Percentiles rank a stretch among this genome's conserved stretches.
phyloP scores from a whole-genome alignment of 2,797 vertebrate species.

The Manis javanica region DNA sequence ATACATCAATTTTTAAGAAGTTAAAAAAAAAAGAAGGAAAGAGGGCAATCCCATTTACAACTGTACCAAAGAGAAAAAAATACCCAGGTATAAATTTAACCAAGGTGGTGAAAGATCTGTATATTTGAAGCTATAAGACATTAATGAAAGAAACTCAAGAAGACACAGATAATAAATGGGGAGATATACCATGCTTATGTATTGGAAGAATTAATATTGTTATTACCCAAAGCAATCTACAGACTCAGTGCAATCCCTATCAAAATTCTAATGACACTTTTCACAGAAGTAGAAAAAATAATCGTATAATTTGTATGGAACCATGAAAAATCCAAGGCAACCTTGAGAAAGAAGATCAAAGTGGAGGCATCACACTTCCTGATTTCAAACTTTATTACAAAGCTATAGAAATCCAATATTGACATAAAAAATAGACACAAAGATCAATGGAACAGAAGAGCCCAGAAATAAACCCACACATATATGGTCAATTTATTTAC shows the following conservation, averaged over 20 bases:
- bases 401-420: not conserved
- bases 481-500: not conserved
- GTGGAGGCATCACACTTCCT: not conserved
- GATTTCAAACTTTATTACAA: not conserved
- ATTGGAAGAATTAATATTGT: not conserved
- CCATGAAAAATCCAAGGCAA: not conserved
- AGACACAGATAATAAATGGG: not conserved
- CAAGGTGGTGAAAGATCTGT: not conserved
- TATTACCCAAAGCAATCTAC: not conserved
- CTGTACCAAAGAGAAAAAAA: slow-evolving; percentile 10
- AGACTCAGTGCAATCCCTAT: not conserved
- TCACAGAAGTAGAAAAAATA: not conserved
- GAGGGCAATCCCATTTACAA: not conserved
- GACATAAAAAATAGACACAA: not conserved
- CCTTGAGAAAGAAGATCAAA: not conserved
- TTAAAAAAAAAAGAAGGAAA: no score
- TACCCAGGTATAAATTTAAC: not conserved
- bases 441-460: not conserved
- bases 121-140: not conserved
- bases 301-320: not conserved
- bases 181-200: not conserved
- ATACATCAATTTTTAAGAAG: no score
- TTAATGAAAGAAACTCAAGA: not conserved
- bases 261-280: not conserved
- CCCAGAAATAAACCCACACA: not conserved